Evolutionary conservation across 35 echinoderm and acorn worm genomes (phyloP).

Genomic region (Chiridota heheva): DNA sequence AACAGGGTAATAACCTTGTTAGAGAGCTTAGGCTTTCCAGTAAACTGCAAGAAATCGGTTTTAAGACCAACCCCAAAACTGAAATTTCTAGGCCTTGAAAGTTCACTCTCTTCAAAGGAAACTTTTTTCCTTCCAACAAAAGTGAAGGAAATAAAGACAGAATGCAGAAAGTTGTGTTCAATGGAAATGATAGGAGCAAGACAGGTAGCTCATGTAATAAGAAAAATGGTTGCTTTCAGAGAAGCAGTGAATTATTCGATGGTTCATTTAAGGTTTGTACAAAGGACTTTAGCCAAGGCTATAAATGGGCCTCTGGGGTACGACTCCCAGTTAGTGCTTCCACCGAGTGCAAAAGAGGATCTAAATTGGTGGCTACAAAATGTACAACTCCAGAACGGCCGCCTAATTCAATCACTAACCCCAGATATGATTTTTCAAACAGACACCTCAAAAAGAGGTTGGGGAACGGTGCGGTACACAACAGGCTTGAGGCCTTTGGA

Average conservation of each 20-base stretch:
- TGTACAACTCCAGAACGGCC: constrained; percentile 7
- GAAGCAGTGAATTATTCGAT: constrained; percentile 27
- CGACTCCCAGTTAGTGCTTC: neutral
- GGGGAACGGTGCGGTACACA: constrained; percentile 7
- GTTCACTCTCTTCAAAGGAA: too few relatives aligned
- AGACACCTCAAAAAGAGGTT: neutral
- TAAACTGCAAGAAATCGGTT: too few relatives aligned
- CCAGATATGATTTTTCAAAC: constrained; percentile 28
- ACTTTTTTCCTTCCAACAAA: too few relatives aligned
- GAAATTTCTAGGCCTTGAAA: neutral
- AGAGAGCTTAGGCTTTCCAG: neutral
- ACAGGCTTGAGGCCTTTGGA: constrained; percentile 2
- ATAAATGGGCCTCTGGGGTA: neutral
- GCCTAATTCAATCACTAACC: neutral
- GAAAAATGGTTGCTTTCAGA: constrained; percentile 6
- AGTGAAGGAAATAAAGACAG: too few relatives aligned
- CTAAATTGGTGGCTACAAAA: constrained; percentile 15
- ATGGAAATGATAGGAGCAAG: too few relatives aligned
- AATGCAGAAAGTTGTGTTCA: too few relatives aligned
- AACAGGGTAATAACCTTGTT: neutral
- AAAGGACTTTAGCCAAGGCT: constrained; percentile 3
- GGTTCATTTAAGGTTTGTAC: neutral
- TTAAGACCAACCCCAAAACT: neutral
- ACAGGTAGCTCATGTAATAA: neutral
- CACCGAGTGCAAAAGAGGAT: neutral